These are phyloP conservation scores for Cottus gobio DNA, from an alignment of 2,113 vertebrate genomes.

Conservation along the genomic window DNA sequence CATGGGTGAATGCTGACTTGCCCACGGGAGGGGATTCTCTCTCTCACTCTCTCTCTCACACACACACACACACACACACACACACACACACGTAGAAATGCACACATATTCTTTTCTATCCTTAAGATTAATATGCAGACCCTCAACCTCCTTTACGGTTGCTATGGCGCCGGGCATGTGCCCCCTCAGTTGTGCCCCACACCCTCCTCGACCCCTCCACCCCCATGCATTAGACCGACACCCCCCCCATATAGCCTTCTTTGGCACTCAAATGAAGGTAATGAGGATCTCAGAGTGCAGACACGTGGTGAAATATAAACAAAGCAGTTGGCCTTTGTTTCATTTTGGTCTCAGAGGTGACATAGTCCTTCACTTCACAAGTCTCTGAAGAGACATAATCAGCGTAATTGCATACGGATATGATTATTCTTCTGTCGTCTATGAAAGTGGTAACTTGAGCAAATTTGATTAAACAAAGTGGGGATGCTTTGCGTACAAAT, in stretches of 20 bases:
- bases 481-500: slow-evolving; percentile 12
- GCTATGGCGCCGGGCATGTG: slow-evolving; percentile 25
- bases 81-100: slow-evolving; percentile 15
- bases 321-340: slow-evolving; percentile 66
- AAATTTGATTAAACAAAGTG: slow-evolving; percentile 53
- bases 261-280: slow-evolving; percentile 46
- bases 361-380: slow-evolving; percentile 58
- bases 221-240: background rate
- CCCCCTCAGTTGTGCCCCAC: slow-evolving; percentile 20
- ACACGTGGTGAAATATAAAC: slow-evolving; percentile 51
- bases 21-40: slow-evolving; percentile 71
- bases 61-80: slow-evolving; percentile 33
- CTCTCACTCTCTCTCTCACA: slow-evolving; percentile 33
- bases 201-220: background rate
- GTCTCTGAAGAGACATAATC: slow-evolving; percentile 68
- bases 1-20: slow-evolving; percentile 78
- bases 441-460: slow-evolving; percentile 60
- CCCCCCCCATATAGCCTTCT: slow-evolving; percentile 1
- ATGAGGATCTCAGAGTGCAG: slow-evolving; percentile 48
- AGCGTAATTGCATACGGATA: slow-evolving; percentile 62
- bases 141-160: slow-evolving; percentile 35
- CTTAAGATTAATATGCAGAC: slow-evolving; percentile 50
- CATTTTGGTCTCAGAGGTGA: slow-evolving; percentile 58
- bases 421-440: slow-evolving; percentile 61
- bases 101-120: slow-evolving; percentile 33